A percentile compares a stretch with the other conserved stretches of the same genome.
These are phyloP conservation scores for Luehdorfia chinensis DNA, from an alignment of 1,140 invertebrate genomes.

Conservation along the genomic window DNA sequence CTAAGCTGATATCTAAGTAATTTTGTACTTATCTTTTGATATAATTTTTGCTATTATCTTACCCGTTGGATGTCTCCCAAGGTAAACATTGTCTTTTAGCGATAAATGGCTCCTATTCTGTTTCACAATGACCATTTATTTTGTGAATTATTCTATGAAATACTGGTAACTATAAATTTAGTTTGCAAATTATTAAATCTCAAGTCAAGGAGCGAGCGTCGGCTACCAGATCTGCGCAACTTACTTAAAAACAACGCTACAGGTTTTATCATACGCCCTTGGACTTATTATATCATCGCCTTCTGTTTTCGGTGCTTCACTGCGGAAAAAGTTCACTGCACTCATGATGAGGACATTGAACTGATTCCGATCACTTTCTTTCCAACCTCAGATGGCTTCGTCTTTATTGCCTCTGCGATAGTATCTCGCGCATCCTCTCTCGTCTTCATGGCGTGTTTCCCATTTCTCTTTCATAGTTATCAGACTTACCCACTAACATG, in stretches of 20 bases:
- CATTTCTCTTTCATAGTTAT: conserved; percentile 35
- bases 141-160: no score
- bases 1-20: conserved; percentile 1
- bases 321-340: conserved; percentile 54
- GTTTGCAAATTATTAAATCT: no score
- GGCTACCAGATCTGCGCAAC: not conserved
- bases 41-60: no score
- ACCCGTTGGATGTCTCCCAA: no score
- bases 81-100: no score
- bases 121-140: no score
- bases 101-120: no score
- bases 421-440: conserved; percentile 29
- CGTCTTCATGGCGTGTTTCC: conserved; percentile 39
- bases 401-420: conserved; percentile 25
- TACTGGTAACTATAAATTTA: no score
- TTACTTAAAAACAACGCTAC: conserved; percentile 37
- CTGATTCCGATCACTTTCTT: conserved; percentile 32
- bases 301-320: conserved; percentile 42
- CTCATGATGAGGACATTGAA: conserved; percentile 42
- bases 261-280: conserved; percentile 50
- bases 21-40: conserved; percentile 1
- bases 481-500: conserved; percentile 54
- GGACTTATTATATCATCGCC: conserved; percentile 50
- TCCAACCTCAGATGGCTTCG: conserved; percentile 13
- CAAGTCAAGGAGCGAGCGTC: no score